These are phyloP conservation scores for Sinocyclocheilus maitianheensis DNA, from an alignment of 2,113 vertebrate genomes.

Conservation along the genomic window DNA sequence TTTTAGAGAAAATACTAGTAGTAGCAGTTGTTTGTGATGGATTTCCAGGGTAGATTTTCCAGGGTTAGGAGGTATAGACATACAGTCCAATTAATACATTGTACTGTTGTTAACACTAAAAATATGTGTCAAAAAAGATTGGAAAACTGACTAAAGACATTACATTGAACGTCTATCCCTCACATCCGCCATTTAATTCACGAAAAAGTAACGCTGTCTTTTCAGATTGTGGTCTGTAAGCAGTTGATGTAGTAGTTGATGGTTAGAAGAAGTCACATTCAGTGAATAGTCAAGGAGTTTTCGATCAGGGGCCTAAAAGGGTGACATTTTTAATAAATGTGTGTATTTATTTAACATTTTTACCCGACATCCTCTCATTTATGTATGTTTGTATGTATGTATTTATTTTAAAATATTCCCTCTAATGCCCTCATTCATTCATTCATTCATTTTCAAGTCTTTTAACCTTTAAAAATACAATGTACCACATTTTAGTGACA, in stretches of 20 bases:
- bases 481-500: too few relatives aligned
- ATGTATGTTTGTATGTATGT: too few relatives aligned
- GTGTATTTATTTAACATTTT: neutral
- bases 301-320: too few relatives aligned
- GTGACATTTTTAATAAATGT: neutral
- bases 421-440: too few relatives aligned
- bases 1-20: neutral
- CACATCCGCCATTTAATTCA: neutral
- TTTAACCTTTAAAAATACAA: too few relatives aligned
- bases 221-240: neutral
- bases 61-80: neutral
- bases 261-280: too few relatives aligned
- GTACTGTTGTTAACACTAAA: neutral
- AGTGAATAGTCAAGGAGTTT: too few relatives aligned
- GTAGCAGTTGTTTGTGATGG: neutral
- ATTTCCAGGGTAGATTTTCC: neutral
- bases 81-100: neutral
- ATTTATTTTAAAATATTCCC: too few relatives aligned
- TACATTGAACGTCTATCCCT: too few relatives aligned
- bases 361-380: too few relatives aligned
- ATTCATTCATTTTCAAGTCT: too few relatives aligned
- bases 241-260: too few relatives aligned
- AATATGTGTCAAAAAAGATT: neutral
- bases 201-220: neutral
- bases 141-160: neutral